Percentiles rank a stretch among this genome's conserved stretches.
Conservation (phyloP, 2,888 invertebrate species). For the Conus canariensis region DNA sequence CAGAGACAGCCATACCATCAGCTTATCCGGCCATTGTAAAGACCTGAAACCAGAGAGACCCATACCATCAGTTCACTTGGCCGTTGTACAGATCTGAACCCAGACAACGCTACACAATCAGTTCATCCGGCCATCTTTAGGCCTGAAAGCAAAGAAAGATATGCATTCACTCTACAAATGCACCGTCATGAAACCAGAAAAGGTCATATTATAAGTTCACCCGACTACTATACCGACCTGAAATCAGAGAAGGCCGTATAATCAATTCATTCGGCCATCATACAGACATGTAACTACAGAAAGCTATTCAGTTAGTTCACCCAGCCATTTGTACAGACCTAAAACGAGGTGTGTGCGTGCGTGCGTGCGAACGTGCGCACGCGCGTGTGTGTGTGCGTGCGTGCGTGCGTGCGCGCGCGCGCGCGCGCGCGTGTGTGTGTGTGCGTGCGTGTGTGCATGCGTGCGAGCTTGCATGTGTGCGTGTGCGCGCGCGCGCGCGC, state of each 20-base stretch:
- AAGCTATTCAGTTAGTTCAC: too few relatives aligned
- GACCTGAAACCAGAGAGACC: not conserved
- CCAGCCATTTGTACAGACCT: too few relatives aligned
- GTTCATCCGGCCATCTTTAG: not conserved
- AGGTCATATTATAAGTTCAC: not conserved
- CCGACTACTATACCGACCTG: too few relatives aligned
- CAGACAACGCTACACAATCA: not conserved
- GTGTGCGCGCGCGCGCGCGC: too few relatives aligned
- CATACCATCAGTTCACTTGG: not conserved
- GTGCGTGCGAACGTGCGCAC: too few relatives aligned
- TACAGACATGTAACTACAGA: too few relatives aligned
- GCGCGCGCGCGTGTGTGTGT: not conserved
- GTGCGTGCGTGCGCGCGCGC: not conserved
- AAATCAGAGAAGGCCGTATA: too few relatives aligned
- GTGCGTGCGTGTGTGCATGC: not conserved
- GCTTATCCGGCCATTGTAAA: not conserved
- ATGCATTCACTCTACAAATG: not conserved
- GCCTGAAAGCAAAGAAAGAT: not conserved
- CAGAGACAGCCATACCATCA: not conserved
- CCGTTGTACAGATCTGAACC: not conserved
- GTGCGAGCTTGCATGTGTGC: too few relatives aligned
- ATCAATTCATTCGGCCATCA: too few relatives aligned
- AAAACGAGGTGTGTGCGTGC: too few relatives aligned
- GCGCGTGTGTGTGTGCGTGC: too few relatives aligned
- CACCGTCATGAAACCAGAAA: not conserved